Evolutionary conservation across 2,113 vertebrate genomes (phyloP), one percentile per base, ranked within the genome.

Genomic region (Marcusenius ussheri): DNA sequence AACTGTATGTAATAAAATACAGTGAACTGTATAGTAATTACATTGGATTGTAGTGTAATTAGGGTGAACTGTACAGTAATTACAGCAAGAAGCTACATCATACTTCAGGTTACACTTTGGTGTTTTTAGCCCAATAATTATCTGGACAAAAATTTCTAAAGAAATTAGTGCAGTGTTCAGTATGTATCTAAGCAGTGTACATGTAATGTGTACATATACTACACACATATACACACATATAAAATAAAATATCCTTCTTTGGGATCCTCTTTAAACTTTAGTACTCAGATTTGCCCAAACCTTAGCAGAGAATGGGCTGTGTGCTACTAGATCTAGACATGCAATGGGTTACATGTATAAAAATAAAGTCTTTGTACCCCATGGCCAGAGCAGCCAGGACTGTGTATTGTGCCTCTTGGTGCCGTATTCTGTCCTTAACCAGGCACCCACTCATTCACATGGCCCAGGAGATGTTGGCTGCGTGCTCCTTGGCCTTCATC

Each of bases 401-500:
- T 17, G 70, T 39, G 5, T 17, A 31, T n/a, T 17, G 70, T 77
- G 35, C 31, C 35, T 19, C 91, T 89, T 90, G 27, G 27, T 91
- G 92, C 88, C 86, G 88, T 83, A 92, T 91, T 31, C 91, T 92
- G 91, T 89, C 92, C 85, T 90, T 91, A 91, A 90, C 88, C 17
- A 91, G 84, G 92, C 74, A 19, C 51, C 89, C 56, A 27, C 9
- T 17, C 5, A 5, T 87, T 98, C 97, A 99, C 97, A 99, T 98
- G 93, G 98, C 97, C 98, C 98, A 99, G 89, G 98, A 98, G 95
- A 99, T 99, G 95, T 99, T 99, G 92, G 98, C 98, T 66, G 98
- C 93, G 91, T 99, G 98, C 95, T 99, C 98, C 93, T 99, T 99
- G 93, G 98, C 98, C 94, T 99, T 99, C 98, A 99, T 99, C 93